A percentile compares a stretch with the other conserved stretches of the same genome.
Evolutionary conservation across 2,797 vertebrate genomes (phyloP).

Genomic region (Tadarida brasiliensis): DNA sequence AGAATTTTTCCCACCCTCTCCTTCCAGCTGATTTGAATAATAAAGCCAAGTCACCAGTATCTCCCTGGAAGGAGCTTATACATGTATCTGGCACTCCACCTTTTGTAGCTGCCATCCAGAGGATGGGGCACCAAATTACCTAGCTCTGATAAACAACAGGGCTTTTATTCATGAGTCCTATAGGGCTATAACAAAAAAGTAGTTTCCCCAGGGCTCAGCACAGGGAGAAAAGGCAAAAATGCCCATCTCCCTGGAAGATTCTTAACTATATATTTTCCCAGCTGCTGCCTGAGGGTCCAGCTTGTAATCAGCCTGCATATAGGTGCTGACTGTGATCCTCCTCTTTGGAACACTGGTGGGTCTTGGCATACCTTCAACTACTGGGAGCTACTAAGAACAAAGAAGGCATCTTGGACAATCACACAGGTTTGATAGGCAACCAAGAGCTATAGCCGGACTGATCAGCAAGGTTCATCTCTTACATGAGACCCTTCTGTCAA

Average conservation of each 20-base stretch:
- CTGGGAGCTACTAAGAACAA: not conserved
- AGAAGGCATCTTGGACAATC: not conserved
- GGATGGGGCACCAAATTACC: not conserved
- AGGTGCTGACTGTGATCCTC: not conserved
- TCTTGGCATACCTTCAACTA: not conserved
- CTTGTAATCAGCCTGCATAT: not conserved
- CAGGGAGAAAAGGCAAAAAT: too few species aligned
- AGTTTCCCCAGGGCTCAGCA: not conserved
- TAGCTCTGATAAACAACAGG: not conserved
- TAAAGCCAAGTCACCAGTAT: not conserved
- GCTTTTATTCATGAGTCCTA: not conserved
- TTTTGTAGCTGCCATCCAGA: not conserved
- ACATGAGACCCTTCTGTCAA: too few species aligned
- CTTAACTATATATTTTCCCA: not conserved
- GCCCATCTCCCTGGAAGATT: not conserved
- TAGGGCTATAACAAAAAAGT: not conserved
- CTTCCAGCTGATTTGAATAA: not conserved
- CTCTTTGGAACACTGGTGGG: not conserved
- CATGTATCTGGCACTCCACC: not conserved
- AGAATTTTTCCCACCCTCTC: not conserved
- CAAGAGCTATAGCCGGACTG: not conserved
- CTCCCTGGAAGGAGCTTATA: not conserved
- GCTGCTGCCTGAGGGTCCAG: not conserved
- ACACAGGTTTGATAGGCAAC: not conserved
- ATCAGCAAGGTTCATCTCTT: not conserved